Conservation (phyloP, 2,888 invertebrate species). For the Mycalesis mineus region DNA sequence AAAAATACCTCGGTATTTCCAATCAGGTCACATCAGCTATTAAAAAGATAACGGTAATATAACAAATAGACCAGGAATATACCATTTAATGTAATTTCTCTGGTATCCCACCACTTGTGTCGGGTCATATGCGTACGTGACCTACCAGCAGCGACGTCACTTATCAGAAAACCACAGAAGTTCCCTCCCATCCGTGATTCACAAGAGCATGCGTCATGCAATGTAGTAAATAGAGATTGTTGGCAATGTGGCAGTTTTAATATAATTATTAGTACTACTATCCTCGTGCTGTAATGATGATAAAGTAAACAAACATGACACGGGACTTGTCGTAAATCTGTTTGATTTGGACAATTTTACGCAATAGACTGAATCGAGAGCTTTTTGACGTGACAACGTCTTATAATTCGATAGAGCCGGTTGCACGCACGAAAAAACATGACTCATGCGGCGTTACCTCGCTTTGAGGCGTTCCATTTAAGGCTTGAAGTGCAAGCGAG, state of each 20-base stretch:
- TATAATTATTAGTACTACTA: not conserved
- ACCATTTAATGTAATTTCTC: not conserved
- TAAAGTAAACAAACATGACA: not conserved
- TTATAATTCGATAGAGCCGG: no score
- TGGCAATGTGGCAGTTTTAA: not conserved
- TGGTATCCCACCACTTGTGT: not conserved
- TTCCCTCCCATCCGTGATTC: slow-evolving; percentile 47
- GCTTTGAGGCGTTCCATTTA: no score
- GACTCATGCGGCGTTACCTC: no score
- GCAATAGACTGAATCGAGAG: no score
- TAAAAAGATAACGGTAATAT: not conserved
- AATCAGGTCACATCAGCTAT: not conserved
- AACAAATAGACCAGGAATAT: not conserved
- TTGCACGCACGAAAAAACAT: no score
- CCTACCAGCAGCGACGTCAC: slow-evolving; percentile 41
- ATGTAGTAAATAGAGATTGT: slow-evolving; percentile 42
- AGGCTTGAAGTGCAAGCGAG: no score
- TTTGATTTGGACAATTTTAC: not conserved
- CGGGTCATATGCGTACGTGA: slow-evolving; percentile 54
- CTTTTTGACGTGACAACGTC: no score
- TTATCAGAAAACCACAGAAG: slow-evolving; percentile 47
- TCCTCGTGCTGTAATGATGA: not conserved
- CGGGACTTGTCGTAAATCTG: not conserved
- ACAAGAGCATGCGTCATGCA: slow-evolving; percentile 52
- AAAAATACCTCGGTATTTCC: not conserved